Evolutionary conservation across 2,797 vertebrate genomes (phyloP).

Genomic region (Bradypodion pumilum): DNA sequence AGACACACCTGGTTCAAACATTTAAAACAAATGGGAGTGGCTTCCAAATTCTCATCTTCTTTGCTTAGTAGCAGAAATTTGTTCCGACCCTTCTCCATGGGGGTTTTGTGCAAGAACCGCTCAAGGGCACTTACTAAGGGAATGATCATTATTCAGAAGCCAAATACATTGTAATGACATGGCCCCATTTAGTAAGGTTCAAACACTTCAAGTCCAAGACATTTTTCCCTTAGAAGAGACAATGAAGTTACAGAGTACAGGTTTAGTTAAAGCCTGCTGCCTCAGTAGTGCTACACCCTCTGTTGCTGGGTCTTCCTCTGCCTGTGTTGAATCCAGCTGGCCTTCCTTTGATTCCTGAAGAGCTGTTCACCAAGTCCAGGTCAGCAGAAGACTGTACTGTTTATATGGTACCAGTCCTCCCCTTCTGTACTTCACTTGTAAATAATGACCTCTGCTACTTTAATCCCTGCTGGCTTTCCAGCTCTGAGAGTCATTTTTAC

Average conservation of each 20-base stretch:
- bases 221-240: not conserved
- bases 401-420: not conserved
- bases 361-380: not conserved
- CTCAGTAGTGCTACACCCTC: not conserved
- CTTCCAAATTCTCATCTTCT: slow-evolving; percentile 65
- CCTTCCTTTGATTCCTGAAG: not conserved
- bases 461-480: not conserved
- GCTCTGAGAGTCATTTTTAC: not conserved
- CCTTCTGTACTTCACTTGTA: not conserved
- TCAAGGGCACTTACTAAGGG: slow-evolving; percentile 36
- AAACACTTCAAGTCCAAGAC: slow-evolving; percentile 8
- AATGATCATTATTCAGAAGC: slow-evolving; percentile 57
- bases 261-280: not conserved
- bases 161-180: slow-evolving; percentile 31
- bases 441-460: not conserved
- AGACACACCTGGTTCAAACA: slow-evolving; percentile 80
- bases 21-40: slow-evolving; percentile 73
- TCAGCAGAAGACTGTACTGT: not conserved
- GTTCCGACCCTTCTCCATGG: slow-evolving; percentile 46
- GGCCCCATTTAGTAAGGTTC: slow-evolving; percentile 28
- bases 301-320: not conserved
- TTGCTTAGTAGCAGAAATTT: slow-evolving; percentile 70
- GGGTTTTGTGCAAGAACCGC: slow-evolving; percentile 44
- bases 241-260: not conserved
- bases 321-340: not conserved